Percentiles rank a stretch among this genome's conserved stretches.
phyloP scores from a whole-genome alignment of 2,888 invertebrate species.

The Ametastegia equiseti region DNA sequence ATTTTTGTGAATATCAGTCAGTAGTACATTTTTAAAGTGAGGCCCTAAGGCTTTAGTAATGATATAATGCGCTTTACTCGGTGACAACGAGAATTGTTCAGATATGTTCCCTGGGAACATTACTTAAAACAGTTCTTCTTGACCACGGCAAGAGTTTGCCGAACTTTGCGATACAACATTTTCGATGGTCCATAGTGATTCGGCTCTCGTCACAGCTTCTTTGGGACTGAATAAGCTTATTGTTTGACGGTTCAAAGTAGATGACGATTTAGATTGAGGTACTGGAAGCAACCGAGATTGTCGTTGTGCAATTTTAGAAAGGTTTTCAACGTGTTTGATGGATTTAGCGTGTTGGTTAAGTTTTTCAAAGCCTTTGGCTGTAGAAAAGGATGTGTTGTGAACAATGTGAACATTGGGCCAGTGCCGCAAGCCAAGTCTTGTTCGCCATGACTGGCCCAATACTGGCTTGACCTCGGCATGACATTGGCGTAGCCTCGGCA shows the following conservation, averaged over 20 bases:
- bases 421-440: too few relatives aligned
- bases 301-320: slow-evolving; percentile 16
- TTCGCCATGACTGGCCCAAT: too few relatives aligned
- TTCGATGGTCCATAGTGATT: slow-evolving; percentile 47
- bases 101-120: slow-evolving; percentile 26
- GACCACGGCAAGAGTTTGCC: slow-evolving; percentile 37
- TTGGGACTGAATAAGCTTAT: not conserved
- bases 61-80: slow-evolving; percentile 41
- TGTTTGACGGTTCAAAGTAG: not conserved
- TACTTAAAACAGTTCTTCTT: slow-evolving; percentile 30
- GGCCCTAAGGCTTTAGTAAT: slow-evolving; percentile 46
- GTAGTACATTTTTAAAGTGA: not conserved
- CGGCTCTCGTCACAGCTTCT: slow-evolving; percentile 44
- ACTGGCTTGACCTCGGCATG: too few relatives aligned
- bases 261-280: slow-evolving; percentile 17
- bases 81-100: slow-evolving; percentile 32
- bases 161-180: slow-evolving; percentile 35
- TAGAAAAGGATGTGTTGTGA: too few relatives aligned
- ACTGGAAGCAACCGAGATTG: slow-evolving; percentile 23
- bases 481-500: too few relatives aligned
- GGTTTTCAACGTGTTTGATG: slow-evolving; percentile 11
- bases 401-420: too few relatives aligned
- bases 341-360: slow-evolving; percentile 39
- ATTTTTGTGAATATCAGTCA: not conserved
- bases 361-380: slow-evolving; percentile 47